Percentiles rank a stretch among this genome's conserved stretches.
These are phyloP conservation scores for Phrixothrix hirtus DNA, from an alignment of 2,888 invertebrate genomes.

Conservation along the genomic window DNA sequence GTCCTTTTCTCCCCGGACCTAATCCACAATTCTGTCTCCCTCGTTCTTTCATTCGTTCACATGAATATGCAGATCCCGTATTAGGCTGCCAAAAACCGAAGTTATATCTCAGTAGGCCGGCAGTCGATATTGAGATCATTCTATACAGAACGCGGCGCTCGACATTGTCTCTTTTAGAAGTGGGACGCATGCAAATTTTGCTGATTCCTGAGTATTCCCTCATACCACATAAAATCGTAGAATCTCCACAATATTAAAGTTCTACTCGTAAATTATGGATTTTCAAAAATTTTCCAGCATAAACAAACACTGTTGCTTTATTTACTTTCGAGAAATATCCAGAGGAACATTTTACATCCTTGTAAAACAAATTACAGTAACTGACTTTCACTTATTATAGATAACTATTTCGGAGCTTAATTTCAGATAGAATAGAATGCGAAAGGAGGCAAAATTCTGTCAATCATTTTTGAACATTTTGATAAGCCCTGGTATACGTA, in stretches of 20 bases:
- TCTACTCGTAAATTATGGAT: neutral
- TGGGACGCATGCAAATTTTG: constrained; percentile 31
- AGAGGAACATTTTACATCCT: too few species aligned
- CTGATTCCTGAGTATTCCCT: constrained; percentile 22
- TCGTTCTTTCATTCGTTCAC: constrained; percentile 45
- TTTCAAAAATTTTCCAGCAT: constrained; percentile 1
- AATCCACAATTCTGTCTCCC: constrained; percentile 29
- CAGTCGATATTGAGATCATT: constrained; percentile 47
- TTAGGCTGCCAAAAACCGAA: constrained; percentile 56
- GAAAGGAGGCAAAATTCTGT: too few species aligned
- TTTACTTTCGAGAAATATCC: too few species aligned
- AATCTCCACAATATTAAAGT: constrained; percentile 21
- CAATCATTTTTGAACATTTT: too few species aligned
- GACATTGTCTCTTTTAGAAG: constrained; percentile 32
- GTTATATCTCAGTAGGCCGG: constrained; percentile 48
- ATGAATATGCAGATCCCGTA: constrained; percentile 56
- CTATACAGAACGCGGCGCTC: constrained; percentile 28
- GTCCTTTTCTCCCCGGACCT: constrained; percentile 40
- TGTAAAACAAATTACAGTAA: too few species aligned
- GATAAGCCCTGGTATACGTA: too few species aligned
- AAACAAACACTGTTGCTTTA: too few species aligned
- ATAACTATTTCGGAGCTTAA: too few species aligned
- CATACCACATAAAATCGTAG: constrained; percentile 10
- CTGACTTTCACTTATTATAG: too few species aligned
- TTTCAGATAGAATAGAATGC: too few species aligned